phyloP scores from a whole-genome alignment of 1,140 invertebrate genomes.

The Luehdorfia chinensis region DNA sequence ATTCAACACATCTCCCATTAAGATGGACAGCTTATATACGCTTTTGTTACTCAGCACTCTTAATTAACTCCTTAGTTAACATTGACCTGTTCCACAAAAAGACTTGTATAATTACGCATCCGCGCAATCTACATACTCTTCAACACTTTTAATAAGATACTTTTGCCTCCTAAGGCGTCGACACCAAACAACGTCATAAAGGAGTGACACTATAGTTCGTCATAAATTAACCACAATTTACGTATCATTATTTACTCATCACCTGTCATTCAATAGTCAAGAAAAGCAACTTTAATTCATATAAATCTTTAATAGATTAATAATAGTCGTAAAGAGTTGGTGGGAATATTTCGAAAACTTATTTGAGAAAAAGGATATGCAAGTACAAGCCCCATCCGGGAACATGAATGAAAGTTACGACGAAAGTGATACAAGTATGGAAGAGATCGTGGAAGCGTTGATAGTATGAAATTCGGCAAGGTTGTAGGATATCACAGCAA shows the following conservation, averaged over 20 bases:
- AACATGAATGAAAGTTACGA: too few species aligned
- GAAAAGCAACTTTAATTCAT: too few species aligned
- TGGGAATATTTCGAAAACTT: too few species aligned
- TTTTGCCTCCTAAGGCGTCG: conserved; percentile 1
- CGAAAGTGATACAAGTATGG: too few species aligned
- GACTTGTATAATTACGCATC: neutral
- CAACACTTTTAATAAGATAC: conserved; percentile 1
- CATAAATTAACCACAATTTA: neutral
- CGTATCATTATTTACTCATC: neutral
- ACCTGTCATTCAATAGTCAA: too few species aligned
- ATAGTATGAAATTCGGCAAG: too few species aligned
- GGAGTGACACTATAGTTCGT: neutral
- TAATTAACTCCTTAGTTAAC: conserved; percentile 35
- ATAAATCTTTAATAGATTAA: too few species aligned
- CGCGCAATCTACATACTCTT: conserved; percentile 1
- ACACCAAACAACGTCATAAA: neutral
- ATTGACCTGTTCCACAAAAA: conserved; percentile 35
- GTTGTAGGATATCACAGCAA: too few species aligned
- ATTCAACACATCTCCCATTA: neutral
- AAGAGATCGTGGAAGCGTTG: too few species aligned
- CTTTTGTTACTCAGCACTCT: conserved; percentile 29
- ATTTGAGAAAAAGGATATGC: too few species aligned
- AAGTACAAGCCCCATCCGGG: too few species aligned
- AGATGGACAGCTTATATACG: neutral
- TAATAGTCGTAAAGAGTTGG: too few species aligned